Base-by-base conservation (phyloP, 2,888 invertebrate genomes). In the Abrostola tripartita region DNA sequence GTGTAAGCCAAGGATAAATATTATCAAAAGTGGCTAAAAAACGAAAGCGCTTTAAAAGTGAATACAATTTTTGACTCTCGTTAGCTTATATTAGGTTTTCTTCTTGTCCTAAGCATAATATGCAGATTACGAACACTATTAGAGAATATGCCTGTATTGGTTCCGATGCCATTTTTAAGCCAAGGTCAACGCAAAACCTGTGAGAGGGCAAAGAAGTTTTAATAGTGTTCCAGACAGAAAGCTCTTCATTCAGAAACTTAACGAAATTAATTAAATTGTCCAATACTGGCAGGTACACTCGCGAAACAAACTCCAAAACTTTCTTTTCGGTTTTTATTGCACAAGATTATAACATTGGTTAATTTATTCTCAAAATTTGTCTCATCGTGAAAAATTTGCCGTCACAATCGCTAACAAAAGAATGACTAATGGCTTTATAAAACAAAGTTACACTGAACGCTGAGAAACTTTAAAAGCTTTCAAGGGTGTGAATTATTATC, bases 361-460 rank as follows among this genome's bases (percentile, higher is more conserved):
- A 93, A 93, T 93, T 94, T 94, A 93, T 93, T 90, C 92, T 86
- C 90, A 76, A 92, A 94, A 94, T 93, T 93, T 93, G 93, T 94
- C 93, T 92, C 93, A 90, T 91, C 91, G 85, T 90, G 92, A 93
- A 94, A 94, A 93, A 92, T 93, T 92, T 88, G 81, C 87, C 85
- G 83, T 89, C 89, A 87, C 89, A 88, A 90, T 91, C 85, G 92
- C 93, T 87, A 90, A 94, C 94, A 94, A 94, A 93, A 93, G 94
- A 90, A 92, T 93, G 93, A 94, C 81, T 91, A 93, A 93, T 93
- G 88, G 88, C 87, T 90, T 86, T 85, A 83, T 90, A 85, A 91
- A 92, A 93, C 92, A 93, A 93, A 93, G 93, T 93, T 92, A 88
- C 89, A 88, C 81, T 83, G 86, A 87, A 90, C 86, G 86, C 79